phyloP scores from a whole-genome alignment of 2,113 vertebrate species.

The Pampusana beccarii region DNA sequence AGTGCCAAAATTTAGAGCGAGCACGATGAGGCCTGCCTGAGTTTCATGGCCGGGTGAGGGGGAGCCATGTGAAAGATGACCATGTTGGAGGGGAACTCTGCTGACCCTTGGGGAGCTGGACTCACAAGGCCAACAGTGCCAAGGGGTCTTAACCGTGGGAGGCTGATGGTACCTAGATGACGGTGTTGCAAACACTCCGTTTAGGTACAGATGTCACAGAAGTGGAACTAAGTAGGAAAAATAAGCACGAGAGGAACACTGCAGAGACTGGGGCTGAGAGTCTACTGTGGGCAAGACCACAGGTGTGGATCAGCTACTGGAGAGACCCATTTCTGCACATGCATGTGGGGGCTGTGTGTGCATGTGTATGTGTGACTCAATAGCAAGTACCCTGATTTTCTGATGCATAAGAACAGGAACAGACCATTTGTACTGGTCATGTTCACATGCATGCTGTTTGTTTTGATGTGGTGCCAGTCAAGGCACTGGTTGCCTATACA shows the following conservation, averaged over 20 bases:
- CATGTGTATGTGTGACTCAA: no score
- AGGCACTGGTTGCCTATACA: background rate
- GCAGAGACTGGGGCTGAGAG: background rate
- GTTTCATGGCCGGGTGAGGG: background rate
- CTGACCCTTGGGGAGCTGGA: background rate
- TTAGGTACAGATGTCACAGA: background rate
- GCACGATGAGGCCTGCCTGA: background rate
- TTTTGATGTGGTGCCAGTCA: background rate
- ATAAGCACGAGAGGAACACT: fast-evolving
- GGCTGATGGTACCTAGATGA: background rate
- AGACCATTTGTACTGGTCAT: background rate
- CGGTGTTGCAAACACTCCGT: background rate
- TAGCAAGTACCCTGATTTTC: background rate
- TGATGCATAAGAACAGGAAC: background rate
- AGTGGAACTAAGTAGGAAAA: background rate
- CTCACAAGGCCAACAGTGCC: background rate
- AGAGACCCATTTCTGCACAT: background rate
- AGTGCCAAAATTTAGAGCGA: background rate
- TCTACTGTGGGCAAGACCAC: background rate
- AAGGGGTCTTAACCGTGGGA: background rate
- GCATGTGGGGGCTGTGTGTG: fast-evolving
- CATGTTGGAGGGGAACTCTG: fast-evolving
- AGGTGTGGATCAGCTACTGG: background rate
- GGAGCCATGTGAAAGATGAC: background rate
- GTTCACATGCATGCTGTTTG: fast-evolving